Conservation (phyloP, 2,888 invertebrate species). For the Diarsia dahlii region DNA sequence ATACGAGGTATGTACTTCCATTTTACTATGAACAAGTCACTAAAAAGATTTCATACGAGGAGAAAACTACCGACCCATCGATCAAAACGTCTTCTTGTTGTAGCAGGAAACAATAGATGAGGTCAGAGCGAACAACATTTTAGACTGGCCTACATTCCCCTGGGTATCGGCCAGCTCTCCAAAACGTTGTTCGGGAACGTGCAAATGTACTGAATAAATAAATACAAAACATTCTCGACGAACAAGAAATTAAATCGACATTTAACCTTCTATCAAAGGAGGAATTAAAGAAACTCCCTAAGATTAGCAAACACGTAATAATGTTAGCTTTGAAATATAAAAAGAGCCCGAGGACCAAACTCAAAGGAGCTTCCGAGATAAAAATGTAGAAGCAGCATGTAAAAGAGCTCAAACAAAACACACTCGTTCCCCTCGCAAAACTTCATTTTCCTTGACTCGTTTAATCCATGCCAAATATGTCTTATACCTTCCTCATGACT, state of each 20-base stretch:
- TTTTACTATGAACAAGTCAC: neutral
- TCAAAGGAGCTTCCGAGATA: constrained; percentile 65
- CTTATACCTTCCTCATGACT: constrained; percentile 47
- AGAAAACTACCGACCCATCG: constrained; percentile 48
- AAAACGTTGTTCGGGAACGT: constrained; percentile 47
- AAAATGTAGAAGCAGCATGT: constrained; percentile 68
- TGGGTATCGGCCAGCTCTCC: constrained; percentile 49
- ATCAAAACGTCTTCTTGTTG: constrained; percentile 54
- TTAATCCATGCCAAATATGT: constrained; percentile 73
- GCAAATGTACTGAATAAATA: constrained; percentile 54
- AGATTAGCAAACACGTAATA: constrained; percentile 53
- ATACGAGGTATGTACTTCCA: neutral
- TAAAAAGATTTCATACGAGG: constrained; percentile 16
- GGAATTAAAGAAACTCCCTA: constrained; percentile 42
- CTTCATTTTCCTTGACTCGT: constrained; percentile 75
- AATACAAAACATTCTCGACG: constrained; percentile 31
- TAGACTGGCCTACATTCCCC: constrained; percentile 55
- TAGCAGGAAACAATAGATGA: constrained; percentile 57
- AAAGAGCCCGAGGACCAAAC: constrained; percentile 63
- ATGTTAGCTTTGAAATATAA: constrained; percentile 60
- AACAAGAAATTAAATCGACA: constrained; percentile 35
- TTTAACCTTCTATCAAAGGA: constrained; percentile 26
- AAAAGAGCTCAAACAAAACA: constrained; percentile 74
- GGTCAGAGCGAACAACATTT: constrained; percentile 60
- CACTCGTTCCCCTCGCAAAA: constrained; percentile 61